Evolutionary conservation across 2,113 vertebrate genomes (phyloP).

Genomic region (Rutilus rutilus): DNA sequence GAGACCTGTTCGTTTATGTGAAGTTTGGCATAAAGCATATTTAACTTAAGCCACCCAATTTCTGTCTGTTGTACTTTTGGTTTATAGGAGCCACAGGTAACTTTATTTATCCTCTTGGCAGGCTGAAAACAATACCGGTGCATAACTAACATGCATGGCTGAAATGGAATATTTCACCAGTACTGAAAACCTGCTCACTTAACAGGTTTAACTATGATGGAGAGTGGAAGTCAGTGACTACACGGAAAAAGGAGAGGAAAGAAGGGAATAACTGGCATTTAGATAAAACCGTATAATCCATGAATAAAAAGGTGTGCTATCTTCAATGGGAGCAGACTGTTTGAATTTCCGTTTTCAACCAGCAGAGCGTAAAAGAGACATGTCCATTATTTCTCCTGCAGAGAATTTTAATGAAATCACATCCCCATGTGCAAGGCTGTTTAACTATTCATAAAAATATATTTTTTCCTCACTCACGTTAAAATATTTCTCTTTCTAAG

Average conservation of each 20-base stretch:
- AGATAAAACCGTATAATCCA: conserved; percentile 26
- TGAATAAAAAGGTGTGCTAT: conserved; percentile 39
- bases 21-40: no score
- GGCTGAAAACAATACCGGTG: not conserved
- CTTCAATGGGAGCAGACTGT: conserved; percentile 32
- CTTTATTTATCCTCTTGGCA: not conserved
- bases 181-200: not conserved
- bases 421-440: conserved; percentile 17
- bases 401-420: conserved; percentile 38
- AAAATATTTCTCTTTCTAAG: conserved; percentile 9
- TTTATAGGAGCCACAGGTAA: not conserved
- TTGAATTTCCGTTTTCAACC: conserved; percentile 27
- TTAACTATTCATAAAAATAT: conserved; percentile 25
- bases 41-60: not conserved
- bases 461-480: not conserved
- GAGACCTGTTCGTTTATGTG: no score
- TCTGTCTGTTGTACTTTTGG: not conserved
- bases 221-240: not conserved
- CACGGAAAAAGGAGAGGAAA: conserved; percentile 8
- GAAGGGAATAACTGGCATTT: conserved; percentile 13
- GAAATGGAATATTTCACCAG: not conserved
- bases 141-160: not conserved
- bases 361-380: conserved; percentile 27
- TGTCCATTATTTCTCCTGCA: conserved; percentile 27
- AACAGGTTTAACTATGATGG: conserved; percentile 11